These are phyloP conservation scores for Dendrocincla fuliginosa DNA, from an alignment of 2,797 vertebrate species.

Conservation along the genomic window DNA sequence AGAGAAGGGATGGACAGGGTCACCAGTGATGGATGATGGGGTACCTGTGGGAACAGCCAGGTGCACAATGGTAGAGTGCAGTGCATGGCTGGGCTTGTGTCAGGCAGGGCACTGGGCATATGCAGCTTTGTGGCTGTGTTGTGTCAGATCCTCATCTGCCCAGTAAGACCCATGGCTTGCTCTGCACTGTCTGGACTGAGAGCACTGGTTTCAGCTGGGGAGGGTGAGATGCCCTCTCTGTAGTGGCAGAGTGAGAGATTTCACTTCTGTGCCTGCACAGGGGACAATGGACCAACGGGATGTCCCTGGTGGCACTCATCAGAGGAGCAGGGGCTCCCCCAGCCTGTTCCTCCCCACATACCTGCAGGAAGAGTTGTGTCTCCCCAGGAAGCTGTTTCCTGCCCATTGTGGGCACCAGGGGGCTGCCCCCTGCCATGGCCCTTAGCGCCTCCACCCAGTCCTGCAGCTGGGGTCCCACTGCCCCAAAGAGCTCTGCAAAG, in stretches of 20 bases:
- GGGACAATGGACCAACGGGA: background rate
- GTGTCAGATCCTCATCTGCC: background rate
- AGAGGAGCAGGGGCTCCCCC: background rate
- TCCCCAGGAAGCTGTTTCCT: constrained; percentile 41
- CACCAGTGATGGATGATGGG: background rate
- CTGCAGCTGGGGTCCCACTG: constrained; percentile 79
- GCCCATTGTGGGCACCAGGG: rapidly evolving
- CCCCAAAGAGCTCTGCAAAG: constrained; percentile 75
- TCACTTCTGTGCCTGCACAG: background rate
- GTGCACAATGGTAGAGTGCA: background rate
- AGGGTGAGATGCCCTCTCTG: background rate
- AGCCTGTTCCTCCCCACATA: constrained; percentile 30
- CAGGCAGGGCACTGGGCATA: background rate
- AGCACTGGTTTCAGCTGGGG: background rate
- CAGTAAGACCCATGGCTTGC: background rate
- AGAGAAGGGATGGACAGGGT: background rate
- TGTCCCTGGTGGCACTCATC: background rate
- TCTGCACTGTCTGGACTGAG: background rate
- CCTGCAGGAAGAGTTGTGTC: constrained; percentile 81
- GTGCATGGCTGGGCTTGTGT: background rate
- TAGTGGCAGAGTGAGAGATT: background rate
- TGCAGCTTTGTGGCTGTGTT: background rate
- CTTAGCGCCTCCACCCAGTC: constrained; percentile 84
- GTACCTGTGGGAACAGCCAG: rapidly evolving
- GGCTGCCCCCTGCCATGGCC: constrained; percentile 53